phyloP scores from a whole-genome alignment of 2,888 invertebrate species.

The Poecilus cupreus region DNA sequence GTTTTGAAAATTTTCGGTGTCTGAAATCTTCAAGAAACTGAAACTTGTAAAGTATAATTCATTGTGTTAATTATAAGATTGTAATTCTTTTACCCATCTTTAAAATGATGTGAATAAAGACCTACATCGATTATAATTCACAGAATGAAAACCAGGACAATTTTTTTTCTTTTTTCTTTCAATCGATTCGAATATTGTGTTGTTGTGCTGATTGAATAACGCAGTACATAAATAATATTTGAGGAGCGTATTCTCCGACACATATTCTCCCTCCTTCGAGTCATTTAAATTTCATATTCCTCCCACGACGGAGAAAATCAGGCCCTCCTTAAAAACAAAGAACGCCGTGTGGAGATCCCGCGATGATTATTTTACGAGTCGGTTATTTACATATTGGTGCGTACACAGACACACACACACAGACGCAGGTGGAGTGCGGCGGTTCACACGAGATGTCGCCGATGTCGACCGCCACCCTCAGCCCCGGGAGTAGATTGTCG shows the following conservation, averaged over 20 bases:
- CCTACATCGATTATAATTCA: too few species aligned
- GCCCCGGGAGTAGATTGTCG: not conserved
- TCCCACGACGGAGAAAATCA: constrained; percentile 2
- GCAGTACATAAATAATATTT: not conserved
- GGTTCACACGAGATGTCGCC: constrained; percentile 40
- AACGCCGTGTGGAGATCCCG: not conserved
- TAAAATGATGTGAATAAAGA: too few species aligned
- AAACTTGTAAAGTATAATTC: too few species aligned
- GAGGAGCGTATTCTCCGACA: not conserved
- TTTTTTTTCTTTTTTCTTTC: too few species aligned
- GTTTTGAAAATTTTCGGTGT: too few species aligned
- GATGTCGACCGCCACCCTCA: not conserved
- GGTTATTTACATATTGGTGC: constrained; percentile 19
- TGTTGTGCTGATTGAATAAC: not conserved
- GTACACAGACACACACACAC: not conserved
- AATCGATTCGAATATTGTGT: too few species aligned
- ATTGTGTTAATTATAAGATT: too few species aligned
- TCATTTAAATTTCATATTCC: constrained; percentile 37
- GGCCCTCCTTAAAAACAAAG: constrained; percentile 23
- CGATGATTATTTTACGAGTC: constrained; percentile 23
- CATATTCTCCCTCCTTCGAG: not conserved
- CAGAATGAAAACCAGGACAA: too few species aligned
- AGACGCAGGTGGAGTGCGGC: not conserved
- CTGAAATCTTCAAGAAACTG: too few species aligned
- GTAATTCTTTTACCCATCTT: too few species aligned